Evolutionary conservation across 2,888 invertebrate species (phyloP).

Genomic region (Trissolcus japonicus): DNA sequence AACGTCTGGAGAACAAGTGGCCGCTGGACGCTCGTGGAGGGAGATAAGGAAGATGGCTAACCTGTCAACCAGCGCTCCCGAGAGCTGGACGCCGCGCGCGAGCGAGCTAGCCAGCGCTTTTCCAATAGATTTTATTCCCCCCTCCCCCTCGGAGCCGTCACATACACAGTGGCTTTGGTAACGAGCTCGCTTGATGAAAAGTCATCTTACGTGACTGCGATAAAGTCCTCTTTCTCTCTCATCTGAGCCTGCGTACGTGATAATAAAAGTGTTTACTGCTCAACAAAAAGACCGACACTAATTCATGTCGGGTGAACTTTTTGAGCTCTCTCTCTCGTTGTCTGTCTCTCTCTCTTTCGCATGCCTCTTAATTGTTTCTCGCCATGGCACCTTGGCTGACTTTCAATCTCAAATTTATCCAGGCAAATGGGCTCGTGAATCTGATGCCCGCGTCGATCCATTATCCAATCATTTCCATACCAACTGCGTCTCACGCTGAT

Average conservation of each 20-base stretch:
- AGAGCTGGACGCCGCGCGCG: constrained; percentile 26
- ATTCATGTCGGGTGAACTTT: not conserved
- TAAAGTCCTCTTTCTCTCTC: constrained; percentile 26
- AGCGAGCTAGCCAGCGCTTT: constrained; percentile 46
- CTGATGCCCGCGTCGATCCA: constrained; percentile 9
- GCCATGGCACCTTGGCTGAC: too few species aligned
- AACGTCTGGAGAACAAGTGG: constrained; percentile 60
- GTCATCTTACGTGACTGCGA: constrained; percentile 57
- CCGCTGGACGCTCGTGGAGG: constrained; percentile 37
- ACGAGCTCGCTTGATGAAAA: constrained; percentile 57
- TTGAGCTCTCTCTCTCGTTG: too few species aligned
- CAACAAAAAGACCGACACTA: constrained; percentile 30
- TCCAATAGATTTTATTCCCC: constrained; percentile 56
- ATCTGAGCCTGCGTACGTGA: constrained; percentile 37
- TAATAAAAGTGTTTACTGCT: constrained; percentile 51
- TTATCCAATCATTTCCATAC: constrained; percentile 38
- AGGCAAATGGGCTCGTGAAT: too few species aligned
- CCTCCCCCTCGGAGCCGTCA: not conserved
- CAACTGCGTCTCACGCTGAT: constrained; percentile 15
- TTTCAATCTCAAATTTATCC: too few species aligned
- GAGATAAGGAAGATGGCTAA: constrained; percentile 58
- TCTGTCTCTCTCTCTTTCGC: too few species aligned
- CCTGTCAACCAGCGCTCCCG: constrained; percentile 57
- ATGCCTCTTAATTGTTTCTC: too few species aligned
- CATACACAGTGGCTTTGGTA: constrained; percentile 32